Conservation (phyloP, 2,888 invertebrate genomes). For the Ornithoptera priamus region DNA sequence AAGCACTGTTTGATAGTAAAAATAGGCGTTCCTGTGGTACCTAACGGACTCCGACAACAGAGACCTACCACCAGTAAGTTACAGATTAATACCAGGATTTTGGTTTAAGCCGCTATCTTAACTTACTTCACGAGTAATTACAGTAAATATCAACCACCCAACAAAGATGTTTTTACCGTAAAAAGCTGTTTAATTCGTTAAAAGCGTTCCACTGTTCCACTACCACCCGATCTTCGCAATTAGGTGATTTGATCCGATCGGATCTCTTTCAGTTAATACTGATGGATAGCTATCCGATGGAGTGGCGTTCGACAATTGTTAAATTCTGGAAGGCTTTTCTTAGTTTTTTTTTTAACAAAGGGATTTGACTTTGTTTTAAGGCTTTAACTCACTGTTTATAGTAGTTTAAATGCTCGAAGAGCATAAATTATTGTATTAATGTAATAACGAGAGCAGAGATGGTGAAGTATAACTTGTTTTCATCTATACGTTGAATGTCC, state of each 20-base stretch:
- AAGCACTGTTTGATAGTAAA: too few relatives aligned
- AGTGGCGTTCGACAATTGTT: background rate
- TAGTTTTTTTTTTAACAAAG: background rate
- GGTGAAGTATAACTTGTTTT: too few relatives aligned
- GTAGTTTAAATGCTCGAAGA: too few relatives aligned
- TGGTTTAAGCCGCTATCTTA: conserved; percentile 29
- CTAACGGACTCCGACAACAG: too few relatives aligned
- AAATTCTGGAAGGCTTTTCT: background rate
- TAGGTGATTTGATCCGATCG: conserved; percentile 36
- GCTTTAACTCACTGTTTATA: background rate
- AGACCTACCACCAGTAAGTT: too few relatives aligned
- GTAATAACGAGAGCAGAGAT: too few relatives aligned
- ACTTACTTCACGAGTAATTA: conserved; percentile 41
- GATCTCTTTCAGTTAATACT: conserved; percentile 21
- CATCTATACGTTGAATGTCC: too few relatives aligned
- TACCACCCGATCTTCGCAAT: conserved; percentile 35
- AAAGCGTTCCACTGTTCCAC: conserved; percentile 55
- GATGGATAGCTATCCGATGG: conserved; percentile 13
- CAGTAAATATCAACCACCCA: conserved; percentile 43
- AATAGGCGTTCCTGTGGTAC: too few relatives aligned
- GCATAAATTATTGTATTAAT: too few relatives aligned
- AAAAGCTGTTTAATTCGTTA: conserved; percentile 45
- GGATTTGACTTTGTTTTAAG: background rate
- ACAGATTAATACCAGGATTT: too few relatives aligned
- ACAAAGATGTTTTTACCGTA: conserved; percentile 32